Percentiles rank a stretch among this genome's conserved stretches.
Conservation (phyloP, 2,888 invertebrate species). For the Rotaria sp. region DNA sequence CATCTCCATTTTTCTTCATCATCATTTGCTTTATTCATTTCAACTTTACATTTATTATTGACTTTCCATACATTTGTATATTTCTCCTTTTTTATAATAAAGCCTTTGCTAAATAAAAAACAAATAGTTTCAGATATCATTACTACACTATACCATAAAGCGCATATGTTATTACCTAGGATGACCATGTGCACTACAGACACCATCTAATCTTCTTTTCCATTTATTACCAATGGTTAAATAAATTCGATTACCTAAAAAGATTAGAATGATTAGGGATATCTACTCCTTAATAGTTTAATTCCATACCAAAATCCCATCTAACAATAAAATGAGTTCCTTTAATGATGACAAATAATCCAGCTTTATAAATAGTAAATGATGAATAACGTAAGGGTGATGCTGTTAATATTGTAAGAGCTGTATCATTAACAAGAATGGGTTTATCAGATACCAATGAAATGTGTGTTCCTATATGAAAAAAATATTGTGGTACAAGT, state of each 20-base stretch:
- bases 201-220: not conserved
- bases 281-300: no score
- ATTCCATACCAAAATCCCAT: not conserved
- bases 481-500: not conserved
- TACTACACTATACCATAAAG: not conserved
- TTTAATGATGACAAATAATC: not conserved
- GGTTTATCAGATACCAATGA: not conserved
- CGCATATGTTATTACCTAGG: not conserved
- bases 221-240: not conserved
- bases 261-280: not conserved
- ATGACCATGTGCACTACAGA: not conserved
- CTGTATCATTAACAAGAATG: not conserved
- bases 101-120: not conserved
- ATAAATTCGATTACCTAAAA: not conserved
- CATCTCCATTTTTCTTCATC: not conserved
- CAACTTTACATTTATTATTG: not conserved
- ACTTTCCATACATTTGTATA: not conserved
- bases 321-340: not conserved
- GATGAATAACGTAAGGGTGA: not conserved
- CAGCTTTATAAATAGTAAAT: not conserved
- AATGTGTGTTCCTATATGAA: not conserved
- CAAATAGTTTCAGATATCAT: not conserved
- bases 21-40: not conserved
- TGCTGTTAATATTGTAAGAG: not conserved
- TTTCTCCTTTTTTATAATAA: not conserved